A percentile compares a stretch with the other conserved stretches of the same genome.
Evolutionary conservation across 2,113 vertebrate species (phyloP).

Genomic region (Centropus bengalensis): DNA sequence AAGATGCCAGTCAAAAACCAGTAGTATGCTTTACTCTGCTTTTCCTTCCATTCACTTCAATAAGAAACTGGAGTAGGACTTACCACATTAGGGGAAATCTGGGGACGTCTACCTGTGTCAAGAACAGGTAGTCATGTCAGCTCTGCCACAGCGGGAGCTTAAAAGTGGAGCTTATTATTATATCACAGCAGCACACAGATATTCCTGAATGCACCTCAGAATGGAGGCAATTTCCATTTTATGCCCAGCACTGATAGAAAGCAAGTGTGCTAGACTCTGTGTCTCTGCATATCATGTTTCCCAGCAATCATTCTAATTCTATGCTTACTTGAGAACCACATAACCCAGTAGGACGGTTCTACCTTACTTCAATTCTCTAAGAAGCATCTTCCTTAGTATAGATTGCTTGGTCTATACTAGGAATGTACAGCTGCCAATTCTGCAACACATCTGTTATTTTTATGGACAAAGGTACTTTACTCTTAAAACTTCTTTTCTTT

Average conservation of each 20-base stretch:
- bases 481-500: not conserved
- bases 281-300: not conserved
- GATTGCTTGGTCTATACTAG: not conserved
- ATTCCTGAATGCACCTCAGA: not conserved
- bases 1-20: not conserved
- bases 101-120: not conserved
- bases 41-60: not conserved
- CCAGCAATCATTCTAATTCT: not conserved
- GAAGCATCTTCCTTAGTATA: not conserved
- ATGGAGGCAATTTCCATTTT: not conserved
- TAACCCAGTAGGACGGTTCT: not conserved
- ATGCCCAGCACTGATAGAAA: not conserved
- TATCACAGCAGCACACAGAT: not conserved
- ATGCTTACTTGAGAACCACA: not conserved
- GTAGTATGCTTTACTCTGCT: not conserved
- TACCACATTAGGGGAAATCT: not conserved
- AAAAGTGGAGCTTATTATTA: not conserved
- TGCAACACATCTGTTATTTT: not conserved
- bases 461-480: not conserved
- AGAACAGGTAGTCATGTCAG: not conserved
- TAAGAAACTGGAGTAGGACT: not conserved
- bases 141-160: not conserved
- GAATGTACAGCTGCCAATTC: not conserved
- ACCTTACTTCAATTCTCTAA: not conserved
- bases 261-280: not conserved